Evolutionary conservation across 1,140 invertebrate genomes (phyloP), one percentile per base, ranked within the genome.

Genomic region (Drosophila bifasciata): DNA sequence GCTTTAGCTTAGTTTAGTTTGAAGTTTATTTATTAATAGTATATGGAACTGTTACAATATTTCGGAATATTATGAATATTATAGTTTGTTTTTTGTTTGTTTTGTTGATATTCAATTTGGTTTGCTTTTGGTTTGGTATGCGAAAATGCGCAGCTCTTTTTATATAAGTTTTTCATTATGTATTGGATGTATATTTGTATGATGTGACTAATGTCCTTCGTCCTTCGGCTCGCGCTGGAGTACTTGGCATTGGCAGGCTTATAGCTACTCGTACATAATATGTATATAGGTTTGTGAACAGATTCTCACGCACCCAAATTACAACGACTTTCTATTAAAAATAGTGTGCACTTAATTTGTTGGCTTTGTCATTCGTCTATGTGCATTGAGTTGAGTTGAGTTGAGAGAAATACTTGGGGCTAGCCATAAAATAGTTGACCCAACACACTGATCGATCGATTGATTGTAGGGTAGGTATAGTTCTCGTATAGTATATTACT

Each of bases 31-130:
- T 61, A 58, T 64, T 76, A 60, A 80, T 74, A 80, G 76, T 86
- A 74, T 69, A 73, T 86, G 80, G 72, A 85, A 85, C 81, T 85
- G 81, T 86, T 85, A 85, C 81, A 85, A 77, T 85, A 74, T 80
- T 80, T 60, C 66, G 67, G 73, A 79, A 76, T n/a, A 74, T 67
- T 66, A 70, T 78, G 68, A 56, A 48, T 52, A 59, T 74, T 73
- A 69, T n/a, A n/a, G n/a, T n/a, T n/a, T n/a, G n/a, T n/a, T n/a
- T 46, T 76, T 61, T 72, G 44, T 68, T 73, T 59, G 32, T 36
- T 36, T 36, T 36, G 32, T 36, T 36, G 3, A 58, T 45, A 40
- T 72, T 62, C 40, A 53, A 85, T 72, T 64, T 76, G 49, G 51
- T 63, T 63, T 60, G 55, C 17, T 23, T 39, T 56, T 51, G 19